Evolutionary conservation across 2,113 vertebrate species (phyloP), one percentile per base, ranked within the genome.

Genomic region (Stercorarius parasiticus): DNA sequence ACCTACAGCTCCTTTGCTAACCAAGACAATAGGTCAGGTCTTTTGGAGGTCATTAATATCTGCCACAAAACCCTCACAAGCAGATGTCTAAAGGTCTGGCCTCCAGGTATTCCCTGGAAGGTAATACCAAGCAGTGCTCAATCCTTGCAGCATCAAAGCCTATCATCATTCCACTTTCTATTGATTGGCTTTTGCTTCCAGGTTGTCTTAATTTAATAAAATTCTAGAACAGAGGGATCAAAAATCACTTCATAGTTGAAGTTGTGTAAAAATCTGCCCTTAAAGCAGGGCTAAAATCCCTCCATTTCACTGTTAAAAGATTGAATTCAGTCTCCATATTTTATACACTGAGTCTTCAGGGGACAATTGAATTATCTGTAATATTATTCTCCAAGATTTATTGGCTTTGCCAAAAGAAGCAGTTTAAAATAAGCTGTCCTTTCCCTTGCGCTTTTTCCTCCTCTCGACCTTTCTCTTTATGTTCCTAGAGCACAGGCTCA

Each of bases 311-410:
- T 14, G 0, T 70, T 96, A 93, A 89, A 94, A 91, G 66, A 91
- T 92, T 93, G 7, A 84, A 82, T 87, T 76, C 65, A 49, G 78
- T 85, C 52, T 95, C 83, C 66, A 25, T 87, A 93, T 96, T 97
- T 96, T 95, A 93, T 59, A 71, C 16, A 53, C 30, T 7, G 14
- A 49, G 59, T 94, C 93, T 97, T 95, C 7, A 2, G 88, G 80
- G 94, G 56, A 96, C 95, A 95, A 62, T 18, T 91, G 92, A 96
- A 93, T 96, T 95, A 89, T 87, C 93, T 89, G 56, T 86, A 87
- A 91, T 76, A 73, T 90, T 96, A 87, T 94, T 97, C 69, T 95
- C 50, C 61, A 81, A 94, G 86, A 97, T 94, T 90, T 93, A 95
- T 90, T 93, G n/a, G 64, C 74, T 90, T 96, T 96, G 92, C 86